phyloP scores from a whole-genome alignment of 92 coral and sea anemone species.

The Zoanthus solanderi region DNA sequence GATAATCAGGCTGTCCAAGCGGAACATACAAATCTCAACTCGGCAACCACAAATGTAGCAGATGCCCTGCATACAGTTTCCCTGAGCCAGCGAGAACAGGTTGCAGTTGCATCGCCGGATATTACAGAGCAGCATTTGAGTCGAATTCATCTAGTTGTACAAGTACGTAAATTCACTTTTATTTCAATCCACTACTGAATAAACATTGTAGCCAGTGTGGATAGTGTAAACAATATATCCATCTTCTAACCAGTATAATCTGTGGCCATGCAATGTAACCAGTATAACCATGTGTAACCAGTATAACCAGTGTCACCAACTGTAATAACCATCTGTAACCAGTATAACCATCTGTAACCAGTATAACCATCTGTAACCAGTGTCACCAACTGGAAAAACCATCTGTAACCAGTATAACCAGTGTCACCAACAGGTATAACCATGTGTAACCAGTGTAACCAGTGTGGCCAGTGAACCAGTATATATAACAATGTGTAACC shows the following conservation, averaged over 20 bases:
- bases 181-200: background rate
- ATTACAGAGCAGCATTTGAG: slow-evolving; percentile 45
- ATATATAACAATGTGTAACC: too few relatives aligned
- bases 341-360: background rate
- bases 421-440: too few relatives aligned
- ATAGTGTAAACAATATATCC: too few relatives aligned
- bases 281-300: background rate
- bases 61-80: slow-evolving; percentile 69
- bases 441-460: too few relatives aligned
- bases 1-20: slow-evolving; percentile 59
- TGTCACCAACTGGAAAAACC: too few relatives aligned
- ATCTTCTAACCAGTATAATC: too few relatives aligned
- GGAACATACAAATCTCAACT: slow-evolving; percentile 63
- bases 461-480: too few relatives aligned
- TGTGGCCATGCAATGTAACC: too few relatives aligned
- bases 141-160: slow-evolving; percentile 4
- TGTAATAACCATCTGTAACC: background rate
- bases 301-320: too few relatives aligned
- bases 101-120: slow-evolving; percentile 63
- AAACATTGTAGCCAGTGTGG: too few relatives aligned
- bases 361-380: background rate
- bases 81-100: slow-evolving; percentile 47
- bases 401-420: too few relatives aligned
- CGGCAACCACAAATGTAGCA: slow-evolving; percentile 55
- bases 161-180: background rate